Percentiles rank a stretch among this genome's conserved stretches.
Conservation (phyloP, 2,113 vertebrate genomes). For the Hypocryptadius cinnamomeus region DNA sequence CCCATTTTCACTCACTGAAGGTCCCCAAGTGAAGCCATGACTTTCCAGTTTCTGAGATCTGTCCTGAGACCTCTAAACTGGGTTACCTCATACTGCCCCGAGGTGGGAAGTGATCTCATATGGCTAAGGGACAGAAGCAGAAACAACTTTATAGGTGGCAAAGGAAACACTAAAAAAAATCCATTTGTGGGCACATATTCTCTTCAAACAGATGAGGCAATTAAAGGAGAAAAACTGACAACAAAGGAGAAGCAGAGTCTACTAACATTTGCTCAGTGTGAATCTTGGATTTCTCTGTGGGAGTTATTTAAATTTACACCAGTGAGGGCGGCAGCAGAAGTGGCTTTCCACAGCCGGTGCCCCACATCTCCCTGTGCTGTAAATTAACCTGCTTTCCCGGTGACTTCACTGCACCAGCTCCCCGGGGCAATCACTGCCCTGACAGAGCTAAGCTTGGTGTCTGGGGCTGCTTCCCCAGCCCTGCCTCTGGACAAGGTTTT, state of each 20-base stretch:
- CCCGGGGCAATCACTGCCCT: background rate
- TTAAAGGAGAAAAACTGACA: constrained; percentile 28
- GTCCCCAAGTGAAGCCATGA: background rate
- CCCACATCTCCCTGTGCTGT: constrained; percentile 6
- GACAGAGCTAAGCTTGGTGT: background rate
- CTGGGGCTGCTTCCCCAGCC: background rate
- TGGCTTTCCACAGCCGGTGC: constrained; percentile 11
- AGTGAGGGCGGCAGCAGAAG: background rate
- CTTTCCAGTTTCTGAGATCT: background rate
- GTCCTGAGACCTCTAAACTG: background rate
- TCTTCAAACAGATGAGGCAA: constrained; percentile 42
- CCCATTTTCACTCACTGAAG: background rate
- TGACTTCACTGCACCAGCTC: constrained; percentile 9
- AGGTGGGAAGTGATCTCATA: constrained; percentile 42
- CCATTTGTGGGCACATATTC: constrained; percentile 21
- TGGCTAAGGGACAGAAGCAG: background rate
- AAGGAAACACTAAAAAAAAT: constrained; percentile 13
- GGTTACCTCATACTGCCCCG: background rate
- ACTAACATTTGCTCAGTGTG: constrained; percentile 37
- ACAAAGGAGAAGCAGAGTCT: constrained; percentile 26
- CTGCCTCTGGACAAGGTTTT: background rate
- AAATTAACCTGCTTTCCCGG: constrained; percentile 33
- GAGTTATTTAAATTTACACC: constrained; percentile 50
- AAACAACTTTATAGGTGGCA: constrained; percentile 21
- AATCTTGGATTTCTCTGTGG: constrained; percentile 42